phyloP scores from a whole-genome alignment of 2,888 invertebrate species.

The Hirtodrosophila cameraria region DNA sequence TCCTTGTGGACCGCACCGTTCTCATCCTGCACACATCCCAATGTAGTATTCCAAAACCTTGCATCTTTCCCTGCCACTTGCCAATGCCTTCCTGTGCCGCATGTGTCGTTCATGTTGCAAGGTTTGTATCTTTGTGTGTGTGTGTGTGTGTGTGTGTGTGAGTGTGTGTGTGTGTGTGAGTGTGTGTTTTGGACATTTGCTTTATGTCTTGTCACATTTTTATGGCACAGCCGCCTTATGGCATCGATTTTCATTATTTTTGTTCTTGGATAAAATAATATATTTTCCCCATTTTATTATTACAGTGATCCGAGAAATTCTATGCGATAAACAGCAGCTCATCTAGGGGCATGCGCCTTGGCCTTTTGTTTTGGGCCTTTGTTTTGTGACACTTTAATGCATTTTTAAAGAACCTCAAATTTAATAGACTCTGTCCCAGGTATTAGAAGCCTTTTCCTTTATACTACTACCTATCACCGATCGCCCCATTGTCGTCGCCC shows the following conservation, averaged over 20 bases:
- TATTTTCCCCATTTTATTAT: conserved; percentile 69
- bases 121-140: background rate
- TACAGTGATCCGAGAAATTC: conserved; percentile 16
- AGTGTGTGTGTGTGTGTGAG: conserved; percentile 9
- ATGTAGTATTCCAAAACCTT: conserved; percentile 1
- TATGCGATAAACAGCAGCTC: conserved; percentile 45
- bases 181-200: conserved; percentile 60
- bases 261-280: conserved; percentile 67
- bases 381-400: conserved; percentile 61
- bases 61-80: conserved; percentile 2
- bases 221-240: conserved; percentile 73
- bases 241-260: conserved; percentile 77
- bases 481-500: conserved; percentile 8
- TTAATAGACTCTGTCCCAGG: conserved; percentile 65
- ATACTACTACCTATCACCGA: conserved; percentile 4
- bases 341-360: conserved; percentile 19
- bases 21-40: conserved; percentile 29
- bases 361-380: conserved; percentile 27
- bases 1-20: conserved; percentile 57
- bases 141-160: background rate
- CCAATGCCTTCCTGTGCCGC: conserved; percentile 32
- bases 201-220: conserved; percentile 77
- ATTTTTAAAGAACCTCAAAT: conserved; percentile 70
- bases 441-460: conserved; percentile 33
- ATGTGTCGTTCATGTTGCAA: conserved; percentile 27